Evolutionary conservation across 92 coral and sea anemone genomes (phyloP).

Genomic region (Virgularia gustaviana): DNA sequence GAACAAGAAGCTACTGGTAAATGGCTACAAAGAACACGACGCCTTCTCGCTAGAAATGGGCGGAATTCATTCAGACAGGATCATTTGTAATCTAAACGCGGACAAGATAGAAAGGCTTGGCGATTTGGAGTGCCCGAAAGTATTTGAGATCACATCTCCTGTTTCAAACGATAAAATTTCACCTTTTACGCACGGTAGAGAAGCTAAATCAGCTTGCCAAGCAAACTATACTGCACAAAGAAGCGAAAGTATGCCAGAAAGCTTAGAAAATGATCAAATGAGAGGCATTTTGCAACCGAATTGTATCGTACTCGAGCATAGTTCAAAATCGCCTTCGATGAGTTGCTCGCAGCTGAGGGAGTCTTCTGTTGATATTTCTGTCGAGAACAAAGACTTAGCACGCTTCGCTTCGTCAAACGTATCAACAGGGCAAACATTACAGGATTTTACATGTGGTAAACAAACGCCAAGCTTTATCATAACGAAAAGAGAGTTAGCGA

Average conservation of each 20-base stretch:
- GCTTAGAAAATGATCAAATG: not conserved
- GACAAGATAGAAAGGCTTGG: conserved; percentile 29
- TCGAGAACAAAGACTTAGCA: conserved; percentile 9
- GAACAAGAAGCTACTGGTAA: conserved; percentile 40
- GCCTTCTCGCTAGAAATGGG: conserved; percentile 7
- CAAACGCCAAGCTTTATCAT: no score
- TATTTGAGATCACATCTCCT: conserved; percentile 20
- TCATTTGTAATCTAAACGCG: conserved; percentile 1
- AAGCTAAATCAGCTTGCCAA: not conserved
- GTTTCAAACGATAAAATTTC: conserved; percentile 26
- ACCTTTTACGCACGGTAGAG: conserved; percentile 8
- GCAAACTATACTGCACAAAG: not conserved
- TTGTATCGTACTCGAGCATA: no score
- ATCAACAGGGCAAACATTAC: not conserved
- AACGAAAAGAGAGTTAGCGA: not conserved
- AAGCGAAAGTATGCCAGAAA: not conserved
- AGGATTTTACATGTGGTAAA: not conserved
- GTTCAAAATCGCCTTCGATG: not conserved
- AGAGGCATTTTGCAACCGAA: not conserved
- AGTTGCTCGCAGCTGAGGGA: not conserved
- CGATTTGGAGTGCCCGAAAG: conserved; percentile 18
- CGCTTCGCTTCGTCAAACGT: conserved; percentile 10
- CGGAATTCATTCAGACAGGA: not conserved
- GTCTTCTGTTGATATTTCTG: conserved; percentile 25
- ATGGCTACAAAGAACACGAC: conserved; percentile 37